Evolutionary conservation across 2,113 vertebrate species (phyloP).

Genomic region (Otolemur garnettii): DNA sequence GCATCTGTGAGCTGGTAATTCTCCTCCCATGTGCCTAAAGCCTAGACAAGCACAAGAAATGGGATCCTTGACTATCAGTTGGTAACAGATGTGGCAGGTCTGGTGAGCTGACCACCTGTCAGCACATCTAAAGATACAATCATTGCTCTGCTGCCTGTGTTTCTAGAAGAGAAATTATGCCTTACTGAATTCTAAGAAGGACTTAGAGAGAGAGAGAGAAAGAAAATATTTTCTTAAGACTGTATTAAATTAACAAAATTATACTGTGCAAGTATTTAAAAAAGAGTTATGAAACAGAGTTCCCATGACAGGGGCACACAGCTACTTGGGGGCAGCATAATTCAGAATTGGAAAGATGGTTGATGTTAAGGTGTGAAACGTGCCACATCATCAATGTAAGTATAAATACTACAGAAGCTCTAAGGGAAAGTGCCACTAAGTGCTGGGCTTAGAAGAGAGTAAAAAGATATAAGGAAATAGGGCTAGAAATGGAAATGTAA

Average conservation of each 20-base stretch:
- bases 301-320: not conserved
- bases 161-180: constrained; percentile 18
- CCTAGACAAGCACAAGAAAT: constrained; percentile 42
- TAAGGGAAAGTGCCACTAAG: not conserved
- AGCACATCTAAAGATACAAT: constrained; percentile 55
- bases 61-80: constrained; percentile 58
- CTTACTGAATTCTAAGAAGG: not conserved
- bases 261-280: not conserved
- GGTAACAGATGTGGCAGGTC: constrained; percentile 10
- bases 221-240: not conserved
- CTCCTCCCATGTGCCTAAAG: constrained; percentile 15
- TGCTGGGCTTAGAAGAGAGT: not conserved
- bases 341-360: not conserved
- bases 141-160: not conserved
- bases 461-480: not conserved
- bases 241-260: constrained; percentile 27
- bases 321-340: not conserved
- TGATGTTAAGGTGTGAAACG: not conserved
- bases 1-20: constrained; percentile 25
- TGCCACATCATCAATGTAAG: not conserved
- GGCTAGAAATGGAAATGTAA: not conserved
- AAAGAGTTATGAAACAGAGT: not conserved
- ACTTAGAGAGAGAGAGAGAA: not conserved
- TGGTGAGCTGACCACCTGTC: constrained; percentile 32
- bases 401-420: not conserved